Percentiles rank a stretch among this genome's conserved stretches.
Conservation (phyloP, 64 coral and sea anemone species). For the Pachyseris speciosa region DNA sequence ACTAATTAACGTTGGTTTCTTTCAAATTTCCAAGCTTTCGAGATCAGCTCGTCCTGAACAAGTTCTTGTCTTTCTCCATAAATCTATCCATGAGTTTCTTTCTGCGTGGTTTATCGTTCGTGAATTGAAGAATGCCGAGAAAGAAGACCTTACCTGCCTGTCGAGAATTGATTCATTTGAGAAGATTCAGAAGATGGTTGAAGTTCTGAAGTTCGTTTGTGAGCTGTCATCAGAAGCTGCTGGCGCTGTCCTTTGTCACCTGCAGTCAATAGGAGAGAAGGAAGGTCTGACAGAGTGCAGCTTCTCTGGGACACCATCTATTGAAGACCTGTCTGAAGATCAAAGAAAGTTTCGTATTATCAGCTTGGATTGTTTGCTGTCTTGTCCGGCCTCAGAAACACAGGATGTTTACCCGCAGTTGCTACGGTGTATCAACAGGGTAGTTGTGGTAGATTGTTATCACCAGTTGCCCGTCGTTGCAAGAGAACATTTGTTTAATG, state of each 20-base stretch:
- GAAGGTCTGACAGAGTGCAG: neutral
- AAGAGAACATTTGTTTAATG: neutral
- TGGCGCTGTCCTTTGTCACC: neutral
- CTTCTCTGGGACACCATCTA: neutral
- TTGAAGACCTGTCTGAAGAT: neutral
- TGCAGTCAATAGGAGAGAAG: neutral
- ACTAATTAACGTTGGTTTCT: conserved; percentile 11
- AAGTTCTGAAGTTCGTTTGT: neutral
- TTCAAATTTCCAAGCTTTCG: too few species aligned
- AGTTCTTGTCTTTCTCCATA: too few species aligned
- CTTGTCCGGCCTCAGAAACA: neutral
- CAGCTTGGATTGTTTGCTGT: neutral
- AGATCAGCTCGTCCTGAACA: conserved; percentile 30
- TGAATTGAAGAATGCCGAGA: neutral
- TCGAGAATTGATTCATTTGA: neutral
- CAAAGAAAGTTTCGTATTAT: neutral
- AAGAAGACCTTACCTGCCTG: neutral
- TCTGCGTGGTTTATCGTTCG: conserved; percentile 18
- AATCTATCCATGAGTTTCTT: conserved; percentile 65
- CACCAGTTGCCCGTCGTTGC: neutral
- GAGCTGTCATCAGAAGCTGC: conserved; percentile 2
- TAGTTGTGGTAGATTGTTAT: neutral
- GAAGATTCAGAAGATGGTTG: neutral
- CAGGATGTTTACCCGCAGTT: neutral
- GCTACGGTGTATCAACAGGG: neutral